Evolutionary conservation across 64 coral and sea anemone species (phyloP).

Genomic region (Montipora foliosa): DNA sequence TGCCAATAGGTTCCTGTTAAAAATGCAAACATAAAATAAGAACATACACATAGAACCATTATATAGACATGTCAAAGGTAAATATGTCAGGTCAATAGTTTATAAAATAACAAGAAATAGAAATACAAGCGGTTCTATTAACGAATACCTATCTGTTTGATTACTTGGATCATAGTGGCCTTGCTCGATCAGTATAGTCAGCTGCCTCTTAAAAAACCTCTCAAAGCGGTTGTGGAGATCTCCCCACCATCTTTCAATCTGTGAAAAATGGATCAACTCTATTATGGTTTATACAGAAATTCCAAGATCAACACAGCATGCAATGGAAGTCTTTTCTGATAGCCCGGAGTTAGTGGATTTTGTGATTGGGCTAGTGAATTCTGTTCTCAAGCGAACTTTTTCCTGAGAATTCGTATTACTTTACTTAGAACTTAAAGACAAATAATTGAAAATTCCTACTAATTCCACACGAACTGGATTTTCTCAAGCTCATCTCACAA

Average conservation of each 20-base stretch:
- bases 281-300: neutral
- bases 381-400: neutral
- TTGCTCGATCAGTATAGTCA: constrained; percentile 61
- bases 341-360: neutral
- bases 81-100: constrained; percentile 8
- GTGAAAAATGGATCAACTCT: neutral
- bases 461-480: neutral
- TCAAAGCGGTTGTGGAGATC: neutral
- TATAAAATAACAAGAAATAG: constrained; percentile 6
- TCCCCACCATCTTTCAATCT: neutral
- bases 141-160: constrained; percentile 43
- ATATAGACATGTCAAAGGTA: neutral
- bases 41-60: neutral
- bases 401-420: neutral
- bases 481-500: constrained; percentile 3
- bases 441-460: constrained; percentile 1
- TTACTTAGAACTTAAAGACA: constrained; percentile 1
- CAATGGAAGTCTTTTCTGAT: neutral
- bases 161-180: constrained; percentile 46
- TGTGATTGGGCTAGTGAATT: no score
- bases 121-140: neutral
- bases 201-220: neutral
- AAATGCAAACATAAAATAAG: constrained; percentile 9
- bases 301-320: constrained; percentile 2
- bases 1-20: constrained; percentile 45